Evolutionary conservation across 2,797 vertebrate species (phyloP).

Genomic region (Semaprochilodus insignis): DNA sequence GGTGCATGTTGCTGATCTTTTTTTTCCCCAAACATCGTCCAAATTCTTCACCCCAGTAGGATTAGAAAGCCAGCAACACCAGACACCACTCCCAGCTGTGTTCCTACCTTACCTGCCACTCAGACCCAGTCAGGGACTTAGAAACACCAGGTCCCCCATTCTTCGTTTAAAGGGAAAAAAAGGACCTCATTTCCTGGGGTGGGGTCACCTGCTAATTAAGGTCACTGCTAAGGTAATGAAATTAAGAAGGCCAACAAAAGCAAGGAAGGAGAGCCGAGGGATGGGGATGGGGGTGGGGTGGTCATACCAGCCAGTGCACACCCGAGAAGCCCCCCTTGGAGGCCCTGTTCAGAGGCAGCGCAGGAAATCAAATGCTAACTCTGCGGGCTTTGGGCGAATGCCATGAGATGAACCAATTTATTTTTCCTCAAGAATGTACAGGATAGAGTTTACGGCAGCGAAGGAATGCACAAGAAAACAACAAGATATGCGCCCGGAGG

Average conservation of each 20-base stretch:
- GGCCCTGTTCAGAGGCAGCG: constrained; percentile 66
- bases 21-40: neutral
- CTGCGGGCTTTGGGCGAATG: constrained; percentile 74
- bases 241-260: constrained; percentile 76
- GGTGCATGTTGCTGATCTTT: neutral
- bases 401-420: constrained; percentile 38
- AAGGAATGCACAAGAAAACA: constrained; percentile 70
- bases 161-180: constrained; percentile 44
- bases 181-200: constrained; percentile 67
- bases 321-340: constrained; percentile 57
- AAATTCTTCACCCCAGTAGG: constrained; percentile 11
- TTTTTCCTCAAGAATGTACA: constrained; percentile 77
- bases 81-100: constrained; percentile 20
- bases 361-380: constrained; percentile 79
- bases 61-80: constrained; percentile 38
- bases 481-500: constrained; percentile 72
- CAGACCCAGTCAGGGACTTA: constrained; percentile 26
- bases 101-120: constrained; percentile 46
- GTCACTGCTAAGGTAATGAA: constrained; percentile 78
- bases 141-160: constrained; percentile 59
- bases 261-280: constrained; percentile 68
- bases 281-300: neutral
- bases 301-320: constrained; percentile 60
- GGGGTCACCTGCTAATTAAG: constrained; percentile 77
- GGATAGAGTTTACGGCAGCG: constrained; percentile 75